Conservation (phyloP, 2,113 vertebrate genomes). For the Tympanuchus pallidicinctus region DNA sequence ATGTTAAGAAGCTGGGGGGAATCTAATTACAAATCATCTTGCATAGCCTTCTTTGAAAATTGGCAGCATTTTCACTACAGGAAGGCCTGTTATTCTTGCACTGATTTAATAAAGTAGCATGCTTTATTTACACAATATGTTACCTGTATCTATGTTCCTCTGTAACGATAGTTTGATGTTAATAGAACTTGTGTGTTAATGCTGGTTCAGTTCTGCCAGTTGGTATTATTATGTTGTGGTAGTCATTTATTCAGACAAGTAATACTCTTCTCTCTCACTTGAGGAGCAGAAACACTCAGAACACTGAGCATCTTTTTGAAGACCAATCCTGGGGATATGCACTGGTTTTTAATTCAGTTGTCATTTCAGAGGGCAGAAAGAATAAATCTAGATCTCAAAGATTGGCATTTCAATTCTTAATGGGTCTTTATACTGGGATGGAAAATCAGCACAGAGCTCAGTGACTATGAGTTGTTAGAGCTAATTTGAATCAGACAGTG, state of each 20-base stretch:
- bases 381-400: neutral
- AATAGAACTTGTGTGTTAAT: constrained; percentile 14
- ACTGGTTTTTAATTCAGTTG: accelerated
- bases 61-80: neutral
- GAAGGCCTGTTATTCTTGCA: constrained; percentile 12
- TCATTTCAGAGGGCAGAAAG: neutral
- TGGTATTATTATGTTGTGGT: neutral
- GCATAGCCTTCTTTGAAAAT: neutral
- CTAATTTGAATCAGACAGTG: neutral
- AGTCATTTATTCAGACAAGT: neutral
- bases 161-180: constrained; percentile 39
- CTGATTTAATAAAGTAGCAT: constrained; percentile 25
- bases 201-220: neutral
- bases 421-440: neutral
- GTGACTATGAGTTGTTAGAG: neutral
- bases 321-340: neutral
- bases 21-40: neutral
- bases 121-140: constrained; percentile 23
- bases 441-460: neutral
- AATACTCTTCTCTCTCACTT: neutral
- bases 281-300: neutral
- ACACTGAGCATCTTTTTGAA: neutral
- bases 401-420: neutral
- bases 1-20: neutral
- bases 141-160: neutral